Percentiles rank a stretch among this genome's conserved stretches.
phyloP scores from a whole-genome alignment of 2,113 vertebrate species.

The Scolopax mira region DNA sequence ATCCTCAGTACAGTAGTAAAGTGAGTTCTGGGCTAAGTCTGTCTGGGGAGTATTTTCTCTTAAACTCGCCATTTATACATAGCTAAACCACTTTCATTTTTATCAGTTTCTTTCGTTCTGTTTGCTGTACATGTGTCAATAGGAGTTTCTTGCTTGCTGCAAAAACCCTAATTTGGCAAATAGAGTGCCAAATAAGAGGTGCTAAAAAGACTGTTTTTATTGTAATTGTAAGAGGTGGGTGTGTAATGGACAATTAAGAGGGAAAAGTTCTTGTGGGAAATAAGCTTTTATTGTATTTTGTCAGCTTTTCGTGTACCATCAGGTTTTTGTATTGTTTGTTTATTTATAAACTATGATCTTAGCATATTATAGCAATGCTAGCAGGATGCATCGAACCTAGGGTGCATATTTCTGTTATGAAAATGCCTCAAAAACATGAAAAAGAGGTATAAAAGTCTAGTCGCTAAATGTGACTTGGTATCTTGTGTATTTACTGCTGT shows the following conservation, averaged over 20 bases:
- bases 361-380: neutral
- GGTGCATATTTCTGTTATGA: neutral
- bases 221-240: neutral
- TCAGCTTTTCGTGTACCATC: neutral
- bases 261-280: neutral
- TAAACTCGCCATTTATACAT: neutral
- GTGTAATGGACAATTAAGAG: neutral
- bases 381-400: neutral
- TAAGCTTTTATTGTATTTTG: neutral
- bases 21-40: neutral
- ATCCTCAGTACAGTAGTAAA: fast-evolving
- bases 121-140: neutral
- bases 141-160: neutral
- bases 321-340: neutral
- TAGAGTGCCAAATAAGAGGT: neutral
- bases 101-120: neutral
- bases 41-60: neutral
- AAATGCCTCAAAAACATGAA: neutral
- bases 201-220: neutral
- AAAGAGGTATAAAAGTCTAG: neutral
- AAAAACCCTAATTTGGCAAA: neutral
- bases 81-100: neutral
- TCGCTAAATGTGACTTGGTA: neutral
- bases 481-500: neutral
- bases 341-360: neutral